Evolutionary conservation across 2,797 vertebrate species (phyloP).

Genomic region (Capromys pilorides): DNA sequence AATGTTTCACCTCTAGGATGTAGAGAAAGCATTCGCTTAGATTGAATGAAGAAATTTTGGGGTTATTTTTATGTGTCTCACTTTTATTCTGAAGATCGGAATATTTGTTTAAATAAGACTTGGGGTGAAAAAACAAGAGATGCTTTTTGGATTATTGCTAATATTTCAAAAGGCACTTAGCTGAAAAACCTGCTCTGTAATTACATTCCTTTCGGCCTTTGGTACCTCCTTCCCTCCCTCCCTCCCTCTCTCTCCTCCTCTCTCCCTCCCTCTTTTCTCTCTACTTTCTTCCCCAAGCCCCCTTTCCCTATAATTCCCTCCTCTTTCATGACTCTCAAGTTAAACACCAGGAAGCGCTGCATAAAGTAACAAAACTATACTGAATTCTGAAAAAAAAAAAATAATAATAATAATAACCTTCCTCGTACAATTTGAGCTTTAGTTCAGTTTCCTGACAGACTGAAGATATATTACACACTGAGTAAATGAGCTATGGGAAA

Average conservation of each 20-base stretch:
- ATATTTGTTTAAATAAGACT: slow-evolving; percentile 3
- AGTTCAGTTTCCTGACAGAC: neutral
- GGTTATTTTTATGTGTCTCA: neutral
- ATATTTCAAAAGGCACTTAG: neutral
- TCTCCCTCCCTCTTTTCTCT: neutral
- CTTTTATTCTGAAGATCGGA: slow-evolving; percentile 42
- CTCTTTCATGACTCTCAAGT: neutral
- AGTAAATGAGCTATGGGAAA: neutral
- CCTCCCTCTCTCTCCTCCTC: neutral
- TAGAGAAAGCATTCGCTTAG: neutral
- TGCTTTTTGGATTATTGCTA: neutral
- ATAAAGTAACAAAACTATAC: neutral
- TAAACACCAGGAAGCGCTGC: neutral
- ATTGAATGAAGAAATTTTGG: slow-evolving; percentile 32
- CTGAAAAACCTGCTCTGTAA: neutral
- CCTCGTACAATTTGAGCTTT: neutral
- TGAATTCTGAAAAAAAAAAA: neutral
- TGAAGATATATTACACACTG: neutral
- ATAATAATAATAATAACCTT: neutral
- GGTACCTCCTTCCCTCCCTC: rapidly evolving
- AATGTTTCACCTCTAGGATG: slow-evolving; percentile 27
- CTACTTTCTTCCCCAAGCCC: neutral
- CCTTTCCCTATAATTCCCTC: neutral
- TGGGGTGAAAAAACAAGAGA: neutral
- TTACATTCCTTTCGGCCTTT: too few relatives aligned